These are phyloP conservation scores for Phycodurus eques DNA, from an alignment of 2,113 vertebrate genomes.

Conservation along the genomic window DNA sequence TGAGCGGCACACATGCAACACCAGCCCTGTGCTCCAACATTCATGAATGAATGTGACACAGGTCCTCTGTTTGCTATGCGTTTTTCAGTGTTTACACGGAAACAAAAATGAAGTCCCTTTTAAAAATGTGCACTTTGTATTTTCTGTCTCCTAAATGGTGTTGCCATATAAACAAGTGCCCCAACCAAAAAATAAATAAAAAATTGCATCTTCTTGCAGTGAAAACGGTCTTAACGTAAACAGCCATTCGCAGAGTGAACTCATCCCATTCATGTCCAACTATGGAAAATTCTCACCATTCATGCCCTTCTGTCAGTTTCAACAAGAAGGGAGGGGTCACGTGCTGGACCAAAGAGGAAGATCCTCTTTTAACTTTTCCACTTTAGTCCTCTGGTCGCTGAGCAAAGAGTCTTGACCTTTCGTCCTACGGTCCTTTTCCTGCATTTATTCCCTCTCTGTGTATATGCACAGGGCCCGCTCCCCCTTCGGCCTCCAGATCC, in stretches of 20 bases:
- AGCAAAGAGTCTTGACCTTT: slow-evolving; percentile 14
- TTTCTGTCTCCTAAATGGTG: too few species aligned
- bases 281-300: slow-evolving; percentile 1
- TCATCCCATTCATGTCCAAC: slow-evolving; percentile 3
- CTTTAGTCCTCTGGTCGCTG: slow-evolving; percentile 3
- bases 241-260: background rate
- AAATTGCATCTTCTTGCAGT: too few species aligned
- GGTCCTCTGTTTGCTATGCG: too few species aligned
- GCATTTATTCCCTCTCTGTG: slow-evolving; percentile 27
- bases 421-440: slow-evolving; percentile 33
- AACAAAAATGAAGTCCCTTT: too few species aligned
- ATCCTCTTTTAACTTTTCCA: slow-evolving; percentile 15
- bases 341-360: slow-evolving; percentile 10
- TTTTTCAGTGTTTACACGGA: too few species aligned
- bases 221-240: background rate
- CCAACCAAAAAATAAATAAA: too few species aligned
- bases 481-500: slow-evolving; percentile 54
- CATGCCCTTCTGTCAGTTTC: background rate
- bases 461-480: slow-evolving; percentile 32
- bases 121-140: too few species aligned
- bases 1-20: too few species aligned
- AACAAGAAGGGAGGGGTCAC: slow-evolving; percentile 14
- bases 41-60: too few species aligned
- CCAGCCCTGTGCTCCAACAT: too few species aligned
- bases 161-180: too few species aligned